Percentiles rank a stretch among this genome's conserved stretches.
Evolutionary conservation across 2,888 invertebrate genomes (phyloP).

Genomic region (Drosophila nr. medialis): DNA sequence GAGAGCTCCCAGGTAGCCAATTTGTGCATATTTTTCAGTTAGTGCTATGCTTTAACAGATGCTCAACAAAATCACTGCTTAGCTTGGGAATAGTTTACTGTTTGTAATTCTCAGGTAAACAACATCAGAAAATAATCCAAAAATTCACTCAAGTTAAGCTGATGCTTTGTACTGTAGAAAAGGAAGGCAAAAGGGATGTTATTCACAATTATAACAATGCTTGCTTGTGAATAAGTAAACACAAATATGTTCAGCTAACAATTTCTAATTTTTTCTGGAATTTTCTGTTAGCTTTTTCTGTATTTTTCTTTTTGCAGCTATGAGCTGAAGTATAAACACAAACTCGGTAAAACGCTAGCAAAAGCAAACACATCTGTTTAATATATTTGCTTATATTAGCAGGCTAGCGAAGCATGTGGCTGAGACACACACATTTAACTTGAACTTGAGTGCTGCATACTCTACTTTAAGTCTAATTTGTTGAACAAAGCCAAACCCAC

Average conservation of each 20-base stretch:
- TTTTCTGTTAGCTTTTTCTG: background rate
- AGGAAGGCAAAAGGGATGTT: background rate
- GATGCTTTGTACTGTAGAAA: background rate
- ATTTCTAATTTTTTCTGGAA: background rate
- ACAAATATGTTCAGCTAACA: slow-evolving; percentile 4
- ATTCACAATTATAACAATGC: slow-evolving; percentile 14
- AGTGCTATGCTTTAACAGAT: slow-evolving; percentile 2
- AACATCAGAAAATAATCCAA: background rate
- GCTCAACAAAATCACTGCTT: slow-evolving; percentile 5
- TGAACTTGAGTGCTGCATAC: slow-evolving; percentile 16
- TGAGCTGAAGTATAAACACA: slow-evolving; percentile 10
- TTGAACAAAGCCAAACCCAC: slow-evolving; percentile 22
- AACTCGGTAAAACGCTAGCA: background rate
- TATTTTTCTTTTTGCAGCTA: background rate
- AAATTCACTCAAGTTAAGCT: background rate
- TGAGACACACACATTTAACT: slow-evolving; percentile 9
- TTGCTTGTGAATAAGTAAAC: background rate
- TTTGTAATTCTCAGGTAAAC: background rate
- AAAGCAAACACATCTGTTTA: background rate
- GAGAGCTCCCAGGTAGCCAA: slow-evolving; percentile 1
- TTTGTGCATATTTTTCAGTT: slow-evolving; percentile 23
- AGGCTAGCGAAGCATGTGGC: slow-evolving; percentile 9
- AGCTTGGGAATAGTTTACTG: slow-evolving; percentile 11
- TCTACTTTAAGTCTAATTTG: slow-evolving; percentile 48
- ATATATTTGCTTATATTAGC: slow-evolving; percentile 15